Conservation (phyloP, 2,113 vertebrate genomes). For the Echinops telfairi region DNA sequence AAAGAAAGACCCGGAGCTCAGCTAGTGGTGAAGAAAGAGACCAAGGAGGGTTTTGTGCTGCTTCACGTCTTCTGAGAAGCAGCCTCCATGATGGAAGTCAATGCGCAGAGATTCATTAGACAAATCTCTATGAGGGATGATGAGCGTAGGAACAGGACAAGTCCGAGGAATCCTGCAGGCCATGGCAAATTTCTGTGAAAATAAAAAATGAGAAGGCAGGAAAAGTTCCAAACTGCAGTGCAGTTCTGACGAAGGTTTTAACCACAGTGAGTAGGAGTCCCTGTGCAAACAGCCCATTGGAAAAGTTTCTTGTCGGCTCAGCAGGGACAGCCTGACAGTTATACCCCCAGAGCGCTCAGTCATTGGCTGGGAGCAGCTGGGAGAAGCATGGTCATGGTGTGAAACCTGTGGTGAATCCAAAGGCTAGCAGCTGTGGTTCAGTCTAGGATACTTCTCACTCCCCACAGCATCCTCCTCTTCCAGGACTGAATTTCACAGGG, state of each 20-base stretch:
- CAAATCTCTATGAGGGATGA: accelerated
- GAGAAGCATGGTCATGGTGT: no score
- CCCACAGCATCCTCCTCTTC: background rate
- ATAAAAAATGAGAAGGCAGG: background rate
- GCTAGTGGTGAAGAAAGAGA: no score
- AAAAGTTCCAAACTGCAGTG: background rate
- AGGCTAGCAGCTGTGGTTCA: background rate
- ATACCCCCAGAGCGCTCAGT: background rate
- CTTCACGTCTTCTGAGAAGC: background rate
- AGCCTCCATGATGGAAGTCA: background rate
- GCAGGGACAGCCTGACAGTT: background rate
- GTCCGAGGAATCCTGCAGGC: background rate
- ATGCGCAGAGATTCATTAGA: background rate
- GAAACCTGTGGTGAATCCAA: background rate
- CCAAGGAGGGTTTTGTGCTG: no score
- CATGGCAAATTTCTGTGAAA: background rate
- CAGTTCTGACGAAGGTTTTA: background rate
- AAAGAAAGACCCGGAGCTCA: background rate
- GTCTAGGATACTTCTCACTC: accelerated
- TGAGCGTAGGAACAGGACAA: background rate
- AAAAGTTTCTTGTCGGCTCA: background rate
- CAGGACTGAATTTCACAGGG: background rate
- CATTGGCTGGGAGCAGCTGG: background rate
- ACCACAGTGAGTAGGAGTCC: accelerated
- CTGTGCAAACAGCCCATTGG: background rate